Evolutionary conservation across 2,888 invertebrate genomes (phyloP).

Genomic region (Nephrotoma guestfalica): DNA sequence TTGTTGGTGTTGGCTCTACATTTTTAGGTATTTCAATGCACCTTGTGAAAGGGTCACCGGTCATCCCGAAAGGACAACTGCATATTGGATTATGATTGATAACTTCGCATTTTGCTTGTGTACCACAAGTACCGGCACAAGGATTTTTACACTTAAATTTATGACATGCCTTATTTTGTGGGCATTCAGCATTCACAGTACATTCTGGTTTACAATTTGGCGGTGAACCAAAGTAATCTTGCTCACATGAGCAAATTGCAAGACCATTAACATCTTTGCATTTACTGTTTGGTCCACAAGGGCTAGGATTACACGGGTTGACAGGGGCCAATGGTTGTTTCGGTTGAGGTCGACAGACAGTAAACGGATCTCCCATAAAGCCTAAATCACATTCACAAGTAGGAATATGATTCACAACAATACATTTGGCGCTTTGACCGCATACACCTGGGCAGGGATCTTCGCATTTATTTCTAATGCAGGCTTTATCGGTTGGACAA

Average conservation of each 20-base stretch:
- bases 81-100: conserved; percentile 73
- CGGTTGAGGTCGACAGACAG: conserved; percentile 30
- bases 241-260: conserved; percentile 65
- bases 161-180: conserved; percentile 62
- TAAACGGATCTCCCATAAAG: conserved; percentile 60
- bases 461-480: conserved; percentile 66
- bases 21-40: conserved; percentile 34
- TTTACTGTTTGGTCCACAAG: conserved; percentile 69
- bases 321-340: conserved; percentile 18
- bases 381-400: conserved; percentile 63
- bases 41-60: conserved; percentile 67
- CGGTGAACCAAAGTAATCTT: conserved; percentile 57
- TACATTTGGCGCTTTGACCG: conserved; percentile 68
- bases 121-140: conserved; percentile 67
- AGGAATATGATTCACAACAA: conserved; percentile 74
- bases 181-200: conserved; percentile 66
- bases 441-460: conserved; percentile 81
- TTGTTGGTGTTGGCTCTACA: conserved; percentile 21
- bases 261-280: conserved; percentile 54
- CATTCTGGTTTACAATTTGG: conserved; percentile 76
- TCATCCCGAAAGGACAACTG: conserved; percentile 54
- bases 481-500: conserved; percentile 68
- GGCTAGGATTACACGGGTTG: conserved; percentile 57
- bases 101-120: conserved; percentile 61
- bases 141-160: conserved; percentile 72